Evolutionary conservation across 2,113 vertebrate genomes (phyloP).

Genomic region (Mesitornis unicolor): DNA sequence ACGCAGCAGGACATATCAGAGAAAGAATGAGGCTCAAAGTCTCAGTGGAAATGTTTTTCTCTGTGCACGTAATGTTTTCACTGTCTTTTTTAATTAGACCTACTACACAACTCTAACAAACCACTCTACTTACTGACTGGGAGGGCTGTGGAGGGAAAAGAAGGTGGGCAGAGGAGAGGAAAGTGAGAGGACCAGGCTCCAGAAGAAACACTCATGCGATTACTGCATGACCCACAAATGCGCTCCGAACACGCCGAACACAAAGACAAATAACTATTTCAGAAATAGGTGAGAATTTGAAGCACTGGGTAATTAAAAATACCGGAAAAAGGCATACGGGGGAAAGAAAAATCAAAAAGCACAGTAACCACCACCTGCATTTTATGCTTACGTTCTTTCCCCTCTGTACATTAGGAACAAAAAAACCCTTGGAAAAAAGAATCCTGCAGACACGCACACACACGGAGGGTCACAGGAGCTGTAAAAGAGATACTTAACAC

Average conservation of each 20-base stretch:
- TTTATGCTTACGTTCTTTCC: neutral
- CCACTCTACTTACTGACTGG: neutral
- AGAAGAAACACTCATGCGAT: neutral
- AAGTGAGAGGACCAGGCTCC: neutral
- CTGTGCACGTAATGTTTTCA: neutral
- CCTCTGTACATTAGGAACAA: neutral
- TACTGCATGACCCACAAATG: neutral
- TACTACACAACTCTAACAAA: neutral
- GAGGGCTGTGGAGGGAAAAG: neutral
- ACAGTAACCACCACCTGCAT: neutral
- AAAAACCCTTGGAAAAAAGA: neutral
- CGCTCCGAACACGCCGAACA: neutral
- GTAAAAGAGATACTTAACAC: slow-evolving; percentile 7
- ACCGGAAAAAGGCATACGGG: neutral
- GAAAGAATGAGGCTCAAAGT: neutral
- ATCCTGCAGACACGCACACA: neutral
- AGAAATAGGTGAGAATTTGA: neutral
- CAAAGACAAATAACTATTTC: neutral
- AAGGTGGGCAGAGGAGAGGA: neutral
- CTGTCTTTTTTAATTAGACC: neutral
- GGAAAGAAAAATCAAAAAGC: neutral
- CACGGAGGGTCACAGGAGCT: neutral
- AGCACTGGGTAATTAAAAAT: neutral
- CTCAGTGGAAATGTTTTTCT: neutral
- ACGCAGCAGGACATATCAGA: neutral